Base-by-base conservation (phyloP, 2,888 invertebrate species). In the Perizoma flavofasciatum region DNA sequence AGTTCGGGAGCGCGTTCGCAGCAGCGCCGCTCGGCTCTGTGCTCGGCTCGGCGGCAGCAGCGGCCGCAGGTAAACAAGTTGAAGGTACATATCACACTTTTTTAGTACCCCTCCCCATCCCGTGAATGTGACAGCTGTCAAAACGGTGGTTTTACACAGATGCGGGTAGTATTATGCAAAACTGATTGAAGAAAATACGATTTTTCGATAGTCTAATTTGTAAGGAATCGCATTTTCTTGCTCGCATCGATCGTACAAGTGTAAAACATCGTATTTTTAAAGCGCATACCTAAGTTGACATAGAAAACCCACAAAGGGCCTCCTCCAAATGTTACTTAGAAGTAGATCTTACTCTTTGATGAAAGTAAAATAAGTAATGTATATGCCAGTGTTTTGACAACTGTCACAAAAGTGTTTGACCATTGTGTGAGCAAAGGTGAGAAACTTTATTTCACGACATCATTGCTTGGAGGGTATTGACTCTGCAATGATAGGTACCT, bases 21-120 rank as follows among this genome's bases (percentile, higher is more conserved):
- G 93, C 94, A 63, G 93, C 94, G 59, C 93, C 94, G 57, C 90
- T 93, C 68, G 92, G 93, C 66, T 93, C 93, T 59, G 95, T 95
- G 68, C 93, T 95, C 65, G 95, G 95, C 48, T 95, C 96, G 45
- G 94, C 96, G 43, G 96, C 96, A 35, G 95, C 96, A 33, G 95
- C 95, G 5, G 96, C 96, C 51, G 96, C 96, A 66, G 96, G 96
- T 64, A 98, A 98, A 87, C 98, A 98, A 91, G 96, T 98, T 77
- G 98, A 98, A 94, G 96, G 95, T 95, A 85, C 58, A 62, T 62
- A 83, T 85, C 67, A 65, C 41, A 46, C 50, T 49, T 61, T 22
- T 57, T 43, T 62, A 62, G 62, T 62, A 58, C 51, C 62, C 59
- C 62, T 34, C 6, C 53, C 43, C 47, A 55, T 56, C 59, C 58